Evolutionary conservation across 1,140 invertebrate species (phyloP).

Genomic region (Dendroctonus valens): DNA sequence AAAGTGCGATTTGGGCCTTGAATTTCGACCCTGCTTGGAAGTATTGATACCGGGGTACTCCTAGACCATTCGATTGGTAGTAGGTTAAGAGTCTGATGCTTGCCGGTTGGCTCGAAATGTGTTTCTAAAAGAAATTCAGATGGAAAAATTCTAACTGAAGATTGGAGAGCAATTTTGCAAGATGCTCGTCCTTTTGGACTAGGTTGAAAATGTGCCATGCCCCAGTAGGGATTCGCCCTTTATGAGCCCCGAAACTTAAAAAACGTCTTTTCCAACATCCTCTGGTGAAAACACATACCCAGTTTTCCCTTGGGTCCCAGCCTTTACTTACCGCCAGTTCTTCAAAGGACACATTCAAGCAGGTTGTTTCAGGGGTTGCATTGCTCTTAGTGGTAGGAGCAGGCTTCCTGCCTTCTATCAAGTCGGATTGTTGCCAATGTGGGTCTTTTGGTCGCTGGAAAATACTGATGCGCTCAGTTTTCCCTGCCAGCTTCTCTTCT

Average conservation of each 20-base stretch:
- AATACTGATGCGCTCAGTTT: background rate
- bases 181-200: background rate
- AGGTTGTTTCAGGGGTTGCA: no score
- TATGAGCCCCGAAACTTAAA: no score
- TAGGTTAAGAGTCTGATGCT: constrained; percentile 49
- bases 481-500: background rate
- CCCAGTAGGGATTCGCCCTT: no score
- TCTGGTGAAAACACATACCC: no score
- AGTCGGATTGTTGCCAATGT: constrained; percentile 14
- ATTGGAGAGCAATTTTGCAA: no score
- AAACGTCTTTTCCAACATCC: no score
- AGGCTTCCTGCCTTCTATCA: background rate
- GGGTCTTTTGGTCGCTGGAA: background rate
- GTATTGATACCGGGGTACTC: constrained; percentile 53
- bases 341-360: constrained; percentile 30
- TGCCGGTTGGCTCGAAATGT: constrained; percentile 30
- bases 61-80: constrained; percentile 48
- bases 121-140: no score
- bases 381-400: no score
- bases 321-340: constrained; percentile 43
- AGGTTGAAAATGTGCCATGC: no score
- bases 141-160: constrained; percentile 14
- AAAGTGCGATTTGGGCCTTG: constrained; percentile 49
- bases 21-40: constrained; percentile 41
- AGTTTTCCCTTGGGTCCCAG: no score